Evolutionary conservation across 2,888 invertebrate species (phyloP), one percentile per base, ranked within the genome.

Genomic region (Trachelus iudaicus): DNA sequence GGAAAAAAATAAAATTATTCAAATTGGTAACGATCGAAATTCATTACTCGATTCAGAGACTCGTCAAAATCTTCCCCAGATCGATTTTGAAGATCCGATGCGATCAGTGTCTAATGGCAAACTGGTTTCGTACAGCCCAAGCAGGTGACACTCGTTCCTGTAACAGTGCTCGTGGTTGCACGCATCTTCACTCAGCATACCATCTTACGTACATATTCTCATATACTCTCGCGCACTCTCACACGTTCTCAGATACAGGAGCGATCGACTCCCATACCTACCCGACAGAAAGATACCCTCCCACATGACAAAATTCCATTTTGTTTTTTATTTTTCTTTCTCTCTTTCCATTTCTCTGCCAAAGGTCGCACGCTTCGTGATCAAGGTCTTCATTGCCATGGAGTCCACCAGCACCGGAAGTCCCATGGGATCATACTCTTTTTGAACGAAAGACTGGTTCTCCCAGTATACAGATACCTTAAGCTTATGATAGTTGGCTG

Each of bases 61-160:
- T 40, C 40, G 56, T 56, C 56, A 56, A 56, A 56, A 56, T 23
- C 56, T 56, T 56, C 23, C 23, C 9, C 56, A 56, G 56, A 56
- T 56, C 56, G 23, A 56, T 56, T 56, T 71, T 34, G 31, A 71
- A 71, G 71, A 71, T 71, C 12, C 71, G 71, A 71, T 71, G 71
- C 71, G 71, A 71, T 71, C 71, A 34, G 71, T 31, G 71, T 71
- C 71, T 71, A 71, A 71, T 71, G 71, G 71, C 71, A 71, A 71
- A 71, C 71, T 71, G 71, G 71, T 71, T 71, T 71, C 31, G 71
- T 71, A 71, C 71, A 34, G 71, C 3, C 34, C 71, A 34, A 71
- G 31, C 71, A 71, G 71, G 71, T 71, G 71, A 71, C 71, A 71
- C 71, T 15, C 34, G 71, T 31, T 34, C 71, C 13, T 71, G 71